A percentile compares a stretch with the other conserved stretches of the same genome.
These are phyloP conservation scores for Zophobas atratus DNA, from an alignment of 1,140 invertebrate genomes.

Conservation along the genomic window DNA sequence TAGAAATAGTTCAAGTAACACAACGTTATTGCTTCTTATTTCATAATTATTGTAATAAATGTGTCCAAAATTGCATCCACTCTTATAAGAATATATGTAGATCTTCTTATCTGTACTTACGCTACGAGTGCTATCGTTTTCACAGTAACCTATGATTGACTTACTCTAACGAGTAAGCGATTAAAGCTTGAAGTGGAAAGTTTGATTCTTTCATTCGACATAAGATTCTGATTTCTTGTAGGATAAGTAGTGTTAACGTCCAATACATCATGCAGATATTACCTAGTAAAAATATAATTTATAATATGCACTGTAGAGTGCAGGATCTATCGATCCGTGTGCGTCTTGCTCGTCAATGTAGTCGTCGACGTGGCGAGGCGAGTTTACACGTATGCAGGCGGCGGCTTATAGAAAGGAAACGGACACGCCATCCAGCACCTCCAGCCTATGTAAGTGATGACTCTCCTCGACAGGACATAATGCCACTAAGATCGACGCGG, in stretches of 20 bases:
- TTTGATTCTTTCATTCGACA: conserved; percentile 36
- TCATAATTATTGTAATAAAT: conserved; percentile 39
- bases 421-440: conserved; percentile 47
- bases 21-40: conserved; percentile 39
- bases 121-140: conserved; percentile 22
- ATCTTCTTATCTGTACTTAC: conserved; percentile 13
- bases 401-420: conserved; percentile 49
- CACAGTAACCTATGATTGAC: conserved; percentile 25
- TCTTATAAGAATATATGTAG: conserved; percentile 39
- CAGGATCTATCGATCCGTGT: not conserved
- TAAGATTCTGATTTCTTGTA: conserved; percentile 20
- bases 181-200: conserved; percentile 42
- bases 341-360: not conserved
- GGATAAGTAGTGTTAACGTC: conserved; percentile 27
- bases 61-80: conserved; percentile 36
- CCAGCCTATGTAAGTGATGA: conserved; percentile 49
- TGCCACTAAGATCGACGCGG: conserved; percentile 70
- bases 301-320: conserved; percentile 13
- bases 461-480: conserved; percentile 45
- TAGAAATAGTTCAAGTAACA: conserved; percentile 29
- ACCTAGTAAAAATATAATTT: conserved; percentile 27
- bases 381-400: conserved; percentile 38
- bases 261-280: conserved; percentile 46
- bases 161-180: conserved; percentile 5
- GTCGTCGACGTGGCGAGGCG: not conserved